phyloP scores from a whole-genome alignment of 1,140 invertebrate genomes.

The Mya arenaria region DNA sequence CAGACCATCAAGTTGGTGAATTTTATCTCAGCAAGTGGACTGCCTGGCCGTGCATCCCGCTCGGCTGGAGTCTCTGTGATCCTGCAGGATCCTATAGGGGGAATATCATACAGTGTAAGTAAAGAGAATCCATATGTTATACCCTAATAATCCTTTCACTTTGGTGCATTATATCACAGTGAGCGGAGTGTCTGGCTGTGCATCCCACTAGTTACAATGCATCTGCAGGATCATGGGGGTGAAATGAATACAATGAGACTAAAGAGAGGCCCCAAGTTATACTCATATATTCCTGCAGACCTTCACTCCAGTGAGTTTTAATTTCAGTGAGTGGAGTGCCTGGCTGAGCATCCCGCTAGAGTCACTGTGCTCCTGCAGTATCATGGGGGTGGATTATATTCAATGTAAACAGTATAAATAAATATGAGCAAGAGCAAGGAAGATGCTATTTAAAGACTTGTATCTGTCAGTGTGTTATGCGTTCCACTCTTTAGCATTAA shows the following conservation, averaged over 20 bases:
- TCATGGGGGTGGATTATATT: conserved; percentile 69
- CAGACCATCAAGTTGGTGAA: conserved; percentile 77
- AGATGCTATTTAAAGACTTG: too few species aligned
- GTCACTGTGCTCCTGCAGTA: conserved; percentile 81
- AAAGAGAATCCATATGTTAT: neutral
- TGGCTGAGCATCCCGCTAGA: conserved; percentile 82
- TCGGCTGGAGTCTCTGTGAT: conserved; percentile 79
- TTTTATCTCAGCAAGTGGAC: conserved; percentile 80
- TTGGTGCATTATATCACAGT: conserved; percentile 77
- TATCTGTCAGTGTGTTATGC: too few species aligned
- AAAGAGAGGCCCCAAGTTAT: neutral
- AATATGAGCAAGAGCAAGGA: too few species aligned
- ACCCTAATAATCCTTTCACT: too few species aligned
- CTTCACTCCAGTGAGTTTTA: conserved; percentile 79
- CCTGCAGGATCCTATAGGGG: conserved; percentile 79
- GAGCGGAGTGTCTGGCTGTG: conserved; percentile 82
- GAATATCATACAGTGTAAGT: neutral
- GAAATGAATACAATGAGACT: neutral
- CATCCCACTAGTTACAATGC: conserved; percentile 80
- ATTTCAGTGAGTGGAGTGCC: conserved; percentile 80
- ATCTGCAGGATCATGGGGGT: conserved; percentile 80
- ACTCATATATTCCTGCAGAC: too few species aligned
- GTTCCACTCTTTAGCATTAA: too few species aligned
- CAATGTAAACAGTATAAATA: too few species aligned
- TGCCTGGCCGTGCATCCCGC: conserved; percentile 82